Base-by-base conservation (phyloP, 2,888 invertebrate genomes). In the Helleia helle region DNA sequence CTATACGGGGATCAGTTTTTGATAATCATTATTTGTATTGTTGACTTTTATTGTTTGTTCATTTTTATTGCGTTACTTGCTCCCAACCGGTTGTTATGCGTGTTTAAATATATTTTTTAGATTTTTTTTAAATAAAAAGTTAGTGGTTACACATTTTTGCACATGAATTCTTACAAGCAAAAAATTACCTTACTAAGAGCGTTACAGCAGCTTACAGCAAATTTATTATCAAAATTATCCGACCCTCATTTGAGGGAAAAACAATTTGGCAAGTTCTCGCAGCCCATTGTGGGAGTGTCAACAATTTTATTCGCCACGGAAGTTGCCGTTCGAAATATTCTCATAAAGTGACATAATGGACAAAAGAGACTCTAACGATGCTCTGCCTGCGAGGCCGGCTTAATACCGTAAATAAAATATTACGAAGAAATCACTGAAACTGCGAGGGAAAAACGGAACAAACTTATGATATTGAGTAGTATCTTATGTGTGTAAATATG, bases 321-420 rank as follows among this genome's bases (percentile, higher is more conserved):
- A 61, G 61, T 62, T 55, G 52, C 55, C 55, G 51, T 57, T 54
- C 56, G 55, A 59, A 72, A 73, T 68, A 59, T 68, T 58, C 62
- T 62, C 68, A 68, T 76, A 76, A 75, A 75, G 60, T 65, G 68
- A 58, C 58, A 65, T 63, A 69, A 75, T 72, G 67, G 67, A 58
- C 63, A 65, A 62, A 64, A 64, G 59, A 58, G 62, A 58, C 63
- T 60, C 64, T 74, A 72, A 73, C 72, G 71, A 71, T 57, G 59
- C 58, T 56, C 56, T 53, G 51, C 51, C 56, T 49, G 55, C 47
- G 54, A 62, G 59, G 58, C 58, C 56, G 62, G 62, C 69, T 71
- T 71, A 70, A 71, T 72, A 63, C 66, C 62, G 62, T 79, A 73
- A 80, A 81, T 80, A 80, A 76, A 74, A 72, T 76, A 81, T 77